These are phyloP conservation scores for Scaptodrosophila lebanonensis DNA, from an alignment of 1,140 invertebrate genomes.

Conservation along the genomic window DNA sequence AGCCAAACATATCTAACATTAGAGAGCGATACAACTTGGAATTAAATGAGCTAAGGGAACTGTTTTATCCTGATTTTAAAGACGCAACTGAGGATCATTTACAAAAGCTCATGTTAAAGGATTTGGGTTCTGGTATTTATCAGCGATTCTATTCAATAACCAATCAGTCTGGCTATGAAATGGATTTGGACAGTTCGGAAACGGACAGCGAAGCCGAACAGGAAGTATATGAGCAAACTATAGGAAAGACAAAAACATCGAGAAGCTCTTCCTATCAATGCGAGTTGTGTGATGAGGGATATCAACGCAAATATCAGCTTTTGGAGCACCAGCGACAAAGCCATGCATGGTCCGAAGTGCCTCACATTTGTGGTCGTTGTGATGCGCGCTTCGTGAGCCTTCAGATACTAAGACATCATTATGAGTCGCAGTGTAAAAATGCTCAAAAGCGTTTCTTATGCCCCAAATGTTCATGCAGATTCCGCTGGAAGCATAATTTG, in stretches of 20 bases:
- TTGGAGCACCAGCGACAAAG: slow-evolving; percentile 54
- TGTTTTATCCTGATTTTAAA: slow-evolving; percentile 61
- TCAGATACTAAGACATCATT: slow-evolving; percentile 55
- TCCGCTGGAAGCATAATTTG: slow-evolving; percentile 70
- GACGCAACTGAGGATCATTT: slow-evolving; percentile 43
- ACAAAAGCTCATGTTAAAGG: slow-evolving; percentile 41
- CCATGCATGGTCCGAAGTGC: slow-evolving; percentile 60
- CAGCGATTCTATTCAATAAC: slow-evolving; percentile 64
- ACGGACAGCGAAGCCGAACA: slow-evolving; percentile 50
- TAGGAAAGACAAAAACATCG: slow-evolving; percentile 4
- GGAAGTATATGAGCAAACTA: slow-evolving; percentile 29
- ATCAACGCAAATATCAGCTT: slow-evolving; percentile 70
- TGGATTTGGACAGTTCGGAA: slow-evolving; percentile 58
- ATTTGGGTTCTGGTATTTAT: slow-evolving; percentile 41
- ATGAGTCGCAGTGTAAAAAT: slow-evolving; percentile 65
- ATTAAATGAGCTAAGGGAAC: slow-evolving; percentile 41
- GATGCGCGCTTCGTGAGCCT: slow-evolving; percentile 56
- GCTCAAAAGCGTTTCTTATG: slow-evolving; percentile 60
- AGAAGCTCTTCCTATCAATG: slow-evolving; percentile 58
- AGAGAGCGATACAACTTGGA: slow-evolving; percentile 30
- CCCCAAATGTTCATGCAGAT: slow-evolving; percentile 63
- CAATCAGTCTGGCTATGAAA: slow-evolving; percentile 63
- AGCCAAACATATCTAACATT: slow-evolving; percentile 35
- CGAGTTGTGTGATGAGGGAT: slow-evolving; percentile 77
- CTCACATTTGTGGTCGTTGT: slow-evolving; percentile 58